Percentiles rank a stretch among this genome's conserved stretches.
These are phyloP conservation scores for Palloptera scutellata DNA, from an alignment of 2,888 invertebrate genomes.

Conservation along the genomic window DNA sequence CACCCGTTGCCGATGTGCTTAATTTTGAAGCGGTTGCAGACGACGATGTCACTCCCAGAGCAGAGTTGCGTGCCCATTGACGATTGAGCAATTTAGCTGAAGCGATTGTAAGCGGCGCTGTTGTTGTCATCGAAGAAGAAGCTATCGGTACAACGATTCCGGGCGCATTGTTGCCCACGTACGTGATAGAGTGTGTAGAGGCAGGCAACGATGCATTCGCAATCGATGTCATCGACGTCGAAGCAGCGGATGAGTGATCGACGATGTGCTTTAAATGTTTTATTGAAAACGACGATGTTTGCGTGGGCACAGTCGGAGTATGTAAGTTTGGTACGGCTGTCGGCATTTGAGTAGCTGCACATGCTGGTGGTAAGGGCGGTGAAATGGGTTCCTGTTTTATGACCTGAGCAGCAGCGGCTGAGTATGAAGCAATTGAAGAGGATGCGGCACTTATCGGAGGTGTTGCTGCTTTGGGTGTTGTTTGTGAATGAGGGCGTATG, in stretches of 20 bases:
- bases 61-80: slow-evolving; percentile 40
- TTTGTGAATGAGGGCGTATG: slow-evolving; percentile 12
- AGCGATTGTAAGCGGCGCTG: slow-evolving; percentile 44
- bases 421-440: background rate
- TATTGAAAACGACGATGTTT: slow-evolving; percentile 11
- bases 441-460: slow-evolving; percentile 2
- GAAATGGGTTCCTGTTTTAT: slow-evolving; percentile 9
- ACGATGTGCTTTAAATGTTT: slow-evolving; percentile 15
- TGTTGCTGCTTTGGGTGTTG: slow-evolving; percentile 12
- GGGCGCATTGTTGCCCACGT: slow-evolving; percentile 37
- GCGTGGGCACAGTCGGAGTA: background rate
- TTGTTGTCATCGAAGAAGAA: slow-evolving; percentile 38
- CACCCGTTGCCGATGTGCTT: slow-evolving; percentile 9
- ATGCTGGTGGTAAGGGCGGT: background rate
- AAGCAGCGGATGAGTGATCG: background rate
- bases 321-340: background rate
- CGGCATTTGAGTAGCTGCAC: background rate
- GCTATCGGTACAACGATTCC: slow-evolving; percentile 41
- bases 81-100: slow-evolving; percentile 42
- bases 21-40: slow-evolving; percentile 20
- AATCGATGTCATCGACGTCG: slow-evolving; percentile 21
- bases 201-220: background rate
- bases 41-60: slow-evolving; percentile 30
- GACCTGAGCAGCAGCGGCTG: background rate
- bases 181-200: slow-evolving; percentile 34